Evolutionary conservation across 2,113 vertebrate genomes (phyloP).

Genomic region (Donacobius atricapilla): DNA sequence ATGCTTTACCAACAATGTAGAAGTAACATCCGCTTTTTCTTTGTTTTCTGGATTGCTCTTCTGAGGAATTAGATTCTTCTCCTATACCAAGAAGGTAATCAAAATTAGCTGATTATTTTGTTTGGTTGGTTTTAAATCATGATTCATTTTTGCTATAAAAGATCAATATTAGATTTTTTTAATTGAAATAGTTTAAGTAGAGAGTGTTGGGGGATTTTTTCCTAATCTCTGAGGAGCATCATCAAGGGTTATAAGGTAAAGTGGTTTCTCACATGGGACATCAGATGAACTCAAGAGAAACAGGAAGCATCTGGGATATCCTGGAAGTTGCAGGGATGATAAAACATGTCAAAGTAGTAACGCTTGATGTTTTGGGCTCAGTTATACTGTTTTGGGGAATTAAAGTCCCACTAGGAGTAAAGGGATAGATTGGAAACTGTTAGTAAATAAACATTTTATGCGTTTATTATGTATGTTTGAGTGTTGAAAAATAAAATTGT

Average conservation of each 20-base stretch:
- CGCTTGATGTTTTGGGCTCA: neutral
- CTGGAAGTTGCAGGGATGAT: neutral
- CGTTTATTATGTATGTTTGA: neutral
- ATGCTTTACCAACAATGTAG: neutral
- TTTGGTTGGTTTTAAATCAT: too few relatives aligned
- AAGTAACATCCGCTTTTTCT: fast-evolving
- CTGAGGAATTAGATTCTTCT: neutral
- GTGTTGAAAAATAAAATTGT: neutral
- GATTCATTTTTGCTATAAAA: fast-evolving
- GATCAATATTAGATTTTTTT: neutral
- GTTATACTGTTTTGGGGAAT: neutral
- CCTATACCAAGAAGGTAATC: neutral
- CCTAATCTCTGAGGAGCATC: neutral
- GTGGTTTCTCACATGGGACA: neutral
- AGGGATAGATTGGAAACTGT: neutral
- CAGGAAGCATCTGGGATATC: neutral
- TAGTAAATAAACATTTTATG: neutral
- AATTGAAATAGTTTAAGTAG: neutral
- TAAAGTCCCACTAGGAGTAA: neutral
- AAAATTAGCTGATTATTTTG: too few relatives aligned
- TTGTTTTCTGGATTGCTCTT: neutral
- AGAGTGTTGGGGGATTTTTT: neutral
- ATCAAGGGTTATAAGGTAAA: neutral
- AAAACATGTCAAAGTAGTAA: neutral
- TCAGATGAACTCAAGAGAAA: neutral